Base-by-base conservation (phyloP, 2,113 vertebrate species). In the Stegastes partitus region DNA sequence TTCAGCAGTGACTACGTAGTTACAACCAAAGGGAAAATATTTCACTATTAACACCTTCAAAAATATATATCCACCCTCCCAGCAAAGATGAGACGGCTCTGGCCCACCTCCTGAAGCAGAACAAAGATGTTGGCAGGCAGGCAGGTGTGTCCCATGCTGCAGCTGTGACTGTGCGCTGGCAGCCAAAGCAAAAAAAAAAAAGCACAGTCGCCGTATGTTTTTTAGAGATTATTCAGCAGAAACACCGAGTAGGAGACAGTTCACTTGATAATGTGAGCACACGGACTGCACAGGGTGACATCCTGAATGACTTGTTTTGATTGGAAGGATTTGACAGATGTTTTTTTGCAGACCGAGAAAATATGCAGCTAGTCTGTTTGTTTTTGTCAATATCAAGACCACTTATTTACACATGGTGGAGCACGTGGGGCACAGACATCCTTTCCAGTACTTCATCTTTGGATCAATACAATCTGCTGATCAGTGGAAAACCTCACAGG, bases 41-140 rank as follows among this genome's bases (percentile, higher is more conserved):
- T 73, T 83, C 69, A 78, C 71, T 75, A 86, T 84, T 50, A 83
- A 92, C 82, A 89, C 68, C 77, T 84, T 89, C 85, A 87, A 79
- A 91, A 89, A 83, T 69, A 86, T 64, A 89, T 26, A 72, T 71
- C 54, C 28, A 44, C 67, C 61, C 61, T 62, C 28, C 45, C 23
- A 37, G 54, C 51, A 22, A 26, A 23, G 68, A 57, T 68, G 37
- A 85, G 74, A 69, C 19, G 72, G 49, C 62, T 72, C 47, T 2
- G 15, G 73, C 64, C 61, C 23, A 58, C 68, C 69, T 74, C 77
- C 67, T 66, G 39, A 64, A 67, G 55, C 55, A 65, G 14, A 54
- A 19, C 4, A 44, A 34, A 16, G n/a, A 45, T 28, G 22, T 37
- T 74, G 58, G 45, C 34, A 34, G 31, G 31, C 31, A 59, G 50